A percentile compares a stretch with the other conserved stretches of the same genome.
phyloP scores from a whole-genome alignment of 2,113 vertebrate species.

The Eudyptes chrysolophus region DNA sequence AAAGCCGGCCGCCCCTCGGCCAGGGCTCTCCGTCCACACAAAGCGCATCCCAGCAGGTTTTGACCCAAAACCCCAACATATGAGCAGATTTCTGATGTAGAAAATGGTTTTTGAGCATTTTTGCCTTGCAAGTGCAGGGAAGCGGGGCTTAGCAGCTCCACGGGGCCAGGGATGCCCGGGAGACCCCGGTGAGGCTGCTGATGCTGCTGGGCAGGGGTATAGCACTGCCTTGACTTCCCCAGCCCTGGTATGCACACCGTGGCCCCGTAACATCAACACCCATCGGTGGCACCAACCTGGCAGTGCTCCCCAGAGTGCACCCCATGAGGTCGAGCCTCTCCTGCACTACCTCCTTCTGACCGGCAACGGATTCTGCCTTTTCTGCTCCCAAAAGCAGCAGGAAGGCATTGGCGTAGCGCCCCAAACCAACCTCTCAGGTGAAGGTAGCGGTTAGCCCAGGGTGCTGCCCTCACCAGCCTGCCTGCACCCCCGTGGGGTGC shows the following conservation, averaged over 20 bases:
- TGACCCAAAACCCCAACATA: fast-evolving
- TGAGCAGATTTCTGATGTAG: background rate
- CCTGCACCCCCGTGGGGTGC: background rate
- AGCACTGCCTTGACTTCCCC: background rate
- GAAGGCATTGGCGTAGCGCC: fast-evolving
- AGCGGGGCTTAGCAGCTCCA: background rate
- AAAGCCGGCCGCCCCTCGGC: fast-evolving
- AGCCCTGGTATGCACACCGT: no score
- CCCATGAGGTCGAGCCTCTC: fast-evolving
- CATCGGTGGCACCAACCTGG: background rate
- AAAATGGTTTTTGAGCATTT: background rate
- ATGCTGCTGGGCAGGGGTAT: fast-evolving
- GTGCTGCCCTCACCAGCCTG: background rate
- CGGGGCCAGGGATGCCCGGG: background rate
- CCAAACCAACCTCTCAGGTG: fast-evolving
- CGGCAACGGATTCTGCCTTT: background rate
- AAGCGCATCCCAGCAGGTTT: fast-evolving
- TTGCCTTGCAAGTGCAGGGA: no score
- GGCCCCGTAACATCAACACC: background rate
- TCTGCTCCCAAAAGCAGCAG: background rate
- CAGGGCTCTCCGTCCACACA: fast-evolving
- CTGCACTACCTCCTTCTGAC: background rate
- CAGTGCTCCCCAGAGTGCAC: background rate
- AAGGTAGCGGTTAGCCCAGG: fast-evolving
- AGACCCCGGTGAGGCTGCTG: fast-evolving